Evolutionary conservation across 2,113 vertebrate species (phyloP).

Genomic region (Lates calcarifer): DNA sequence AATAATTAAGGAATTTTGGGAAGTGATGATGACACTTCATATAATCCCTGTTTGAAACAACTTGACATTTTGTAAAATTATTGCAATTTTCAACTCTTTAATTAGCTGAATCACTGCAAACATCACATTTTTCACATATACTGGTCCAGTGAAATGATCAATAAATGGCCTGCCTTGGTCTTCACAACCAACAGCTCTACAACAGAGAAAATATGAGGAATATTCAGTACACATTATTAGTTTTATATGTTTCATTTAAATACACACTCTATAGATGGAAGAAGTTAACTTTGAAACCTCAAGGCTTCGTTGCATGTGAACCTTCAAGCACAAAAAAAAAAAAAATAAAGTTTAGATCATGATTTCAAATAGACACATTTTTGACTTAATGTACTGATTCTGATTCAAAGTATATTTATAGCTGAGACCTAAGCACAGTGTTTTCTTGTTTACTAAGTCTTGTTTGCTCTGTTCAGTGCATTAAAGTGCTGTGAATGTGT

Average conservation of each 20-base stretch:
- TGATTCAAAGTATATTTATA: constrained; percentile 1
- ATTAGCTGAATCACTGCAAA: neutral
- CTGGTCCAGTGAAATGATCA: neutral
- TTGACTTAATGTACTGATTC: constrained; percentile 16
- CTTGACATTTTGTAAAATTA: neutral
- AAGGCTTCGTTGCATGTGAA: too few species aligned
- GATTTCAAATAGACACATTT: constrained; percentile 13
- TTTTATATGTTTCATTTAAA: constrained; percentile 25
- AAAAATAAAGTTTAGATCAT: too few species aligned
- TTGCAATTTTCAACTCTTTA: too few species aligned
- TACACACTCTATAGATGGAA: constrained; percentile 5
- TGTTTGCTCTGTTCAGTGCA: neutral
- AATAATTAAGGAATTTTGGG: neutral
- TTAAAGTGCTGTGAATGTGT: neutral
- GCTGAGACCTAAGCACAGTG: neutral
- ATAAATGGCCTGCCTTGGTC: neutral
- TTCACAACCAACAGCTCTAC: neutral
- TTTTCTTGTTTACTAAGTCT: neutral
- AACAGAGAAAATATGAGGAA: constrained; percentile 8
- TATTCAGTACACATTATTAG: constrained; percentile 16
- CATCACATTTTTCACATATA: constrained; percentile 3
- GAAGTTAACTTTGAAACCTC: constrained; percentile 5
- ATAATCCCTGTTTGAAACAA: neutral
- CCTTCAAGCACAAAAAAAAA: too few species aligned
- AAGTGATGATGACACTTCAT: neutral